These are phyloP conservation scores for Zaprionus tsacasi DNA, from an alignment of 1,140 invertebrate genomes.

Conservation along the genomic window DNA sequence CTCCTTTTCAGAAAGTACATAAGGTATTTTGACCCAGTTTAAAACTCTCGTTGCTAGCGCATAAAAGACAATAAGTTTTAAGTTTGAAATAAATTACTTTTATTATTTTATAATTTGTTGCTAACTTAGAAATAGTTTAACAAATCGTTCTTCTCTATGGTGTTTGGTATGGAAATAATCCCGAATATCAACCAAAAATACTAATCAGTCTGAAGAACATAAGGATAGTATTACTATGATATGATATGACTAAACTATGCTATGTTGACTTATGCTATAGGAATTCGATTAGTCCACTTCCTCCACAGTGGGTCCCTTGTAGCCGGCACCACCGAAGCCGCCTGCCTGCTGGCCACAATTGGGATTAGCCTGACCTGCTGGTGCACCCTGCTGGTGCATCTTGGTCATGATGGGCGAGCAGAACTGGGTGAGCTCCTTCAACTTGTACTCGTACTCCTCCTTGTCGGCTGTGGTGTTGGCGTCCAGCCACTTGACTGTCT, in stretches of 20 bases:
- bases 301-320: slow-evolving; percentile 88
- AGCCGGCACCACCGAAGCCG: slow-evolving; percentile 81
- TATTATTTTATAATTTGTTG: slow-evolving; percentile 34
- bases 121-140: slow-evolving; percentile 43
- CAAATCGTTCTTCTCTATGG: slow-evolving; percentile 9
- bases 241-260: not conserved
- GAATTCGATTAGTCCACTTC: slow-evolving; percentile 88
- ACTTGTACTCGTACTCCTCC: slow-evolving; percentile 87
- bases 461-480: slow-evolving; percentile 87
- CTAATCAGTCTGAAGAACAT: slow-evolving; percentile 20
- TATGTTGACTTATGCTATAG: not conserved
- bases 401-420: slow-evolving; percentile 87
- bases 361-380: slow-evolving; percentile 61
- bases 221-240: not conserved
- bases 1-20: too few relatives aligned
- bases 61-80: not conserved
- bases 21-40: too few relatives aligned
- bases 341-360: slow-evolving; percentile 83
- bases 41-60: too few relatives aligned
- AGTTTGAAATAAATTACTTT: slow-evolving; percentile 28
- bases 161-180: not conserved
- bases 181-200: slow-evolving; percentile 19
- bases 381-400: slow-evolving; percentile 83
- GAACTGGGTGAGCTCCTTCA: slow-evolving; percentile 85
- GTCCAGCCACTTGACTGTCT: slow-evolving; percentile 88